phyloP scores from a whole-genome alignment of 1,140 invertebrate genomes.

The Diorhabda elongata region DNA sequence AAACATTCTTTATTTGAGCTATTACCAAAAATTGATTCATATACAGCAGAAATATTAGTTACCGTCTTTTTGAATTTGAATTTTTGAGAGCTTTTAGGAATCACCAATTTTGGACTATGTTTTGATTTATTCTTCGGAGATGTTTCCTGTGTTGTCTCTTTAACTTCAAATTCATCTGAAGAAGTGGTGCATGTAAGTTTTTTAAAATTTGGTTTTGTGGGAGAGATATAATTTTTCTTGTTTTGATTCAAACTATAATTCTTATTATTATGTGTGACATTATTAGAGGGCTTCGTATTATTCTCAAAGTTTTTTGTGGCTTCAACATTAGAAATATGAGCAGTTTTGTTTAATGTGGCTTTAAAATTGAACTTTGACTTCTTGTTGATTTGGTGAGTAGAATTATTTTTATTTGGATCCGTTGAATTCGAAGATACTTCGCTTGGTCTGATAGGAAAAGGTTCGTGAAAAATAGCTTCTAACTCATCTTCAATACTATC shows the following conservation, averaged over 20 bases:
- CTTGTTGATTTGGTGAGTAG: too few species aligned
- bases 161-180: not conserved
- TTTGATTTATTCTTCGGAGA: not conserved
- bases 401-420: too few species aligned
- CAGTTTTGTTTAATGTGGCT: too few species aligned
- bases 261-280: too few species aligned
- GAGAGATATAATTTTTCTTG: not conserved
- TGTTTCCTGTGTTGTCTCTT: not conserved
- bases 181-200: not conserved
- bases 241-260: too few species aligned
- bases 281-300: too few species aligned
- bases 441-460: too few species aligned
- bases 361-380: too few species aligned
- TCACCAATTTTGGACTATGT: not conserved
- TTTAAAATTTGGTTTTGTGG: not conserved
- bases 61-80: not conserved
- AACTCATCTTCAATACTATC: not conserved
- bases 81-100: constrained; percentile 15
- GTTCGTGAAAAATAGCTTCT: not conserved
- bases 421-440: too few species aligned
- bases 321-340: too few species aligned
- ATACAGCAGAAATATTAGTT: not conserved
- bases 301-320: too few species aligned
- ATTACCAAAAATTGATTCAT: not conserved
- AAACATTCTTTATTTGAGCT: not conserved